phyloP scores from a whole-genome alignment of 1,140 invertebrate genomes.

The Drosophila sechellia region DNA sequence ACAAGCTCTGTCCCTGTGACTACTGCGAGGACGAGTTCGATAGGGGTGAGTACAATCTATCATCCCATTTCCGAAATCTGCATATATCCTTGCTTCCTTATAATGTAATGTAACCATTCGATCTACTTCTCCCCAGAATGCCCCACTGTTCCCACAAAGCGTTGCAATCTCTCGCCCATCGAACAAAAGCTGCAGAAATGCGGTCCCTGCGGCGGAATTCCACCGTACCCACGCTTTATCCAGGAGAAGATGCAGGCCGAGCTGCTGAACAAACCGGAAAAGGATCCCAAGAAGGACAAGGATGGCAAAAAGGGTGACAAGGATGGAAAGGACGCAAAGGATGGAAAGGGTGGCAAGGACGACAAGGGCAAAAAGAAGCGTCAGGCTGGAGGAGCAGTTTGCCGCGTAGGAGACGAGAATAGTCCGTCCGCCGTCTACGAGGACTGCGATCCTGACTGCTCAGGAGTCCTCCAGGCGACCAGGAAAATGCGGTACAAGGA shows the following conservation, averaged over 20 bases:
- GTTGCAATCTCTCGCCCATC: constrained; percentile 29
- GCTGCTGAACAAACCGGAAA: constrained; percentile 1
- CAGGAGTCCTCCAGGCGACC: neutral
- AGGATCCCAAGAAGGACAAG: constrained; percentile 19
- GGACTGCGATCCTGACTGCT: neutral
- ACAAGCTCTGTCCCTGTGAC: constrained; percentile 72
- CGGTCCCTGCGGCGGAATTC: constrained; percentile 58
- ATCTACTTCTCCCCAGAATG: constrained; percentile 35
- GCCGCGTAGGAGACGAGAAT: neutral
- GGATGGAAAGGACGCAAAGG: constrained; percentile 13
- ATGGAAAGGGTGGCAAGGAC: constrained; percentile 15
- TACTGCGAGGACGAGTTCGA: constrained; percentile 75
- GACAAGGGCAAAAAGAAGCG: constrained; percentile 43
- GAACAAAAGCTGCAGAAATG: constrained; percentile 56
- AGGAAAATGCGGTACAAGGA: neutral
- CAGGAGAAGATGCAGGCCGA: constrained; percentile 9
- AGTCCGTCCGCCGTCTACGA: neutral
- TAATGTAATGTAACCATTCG: too few species aligned
- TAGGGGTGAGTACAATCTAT: constrained; percentile 42
- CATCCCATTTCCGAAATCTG: too few species aligned
- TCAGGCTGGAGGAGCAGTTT: constrained; percentile 42
- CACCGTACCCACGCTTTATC: constrained; percentile 30
- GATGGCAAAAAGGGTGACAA: constrained; percentile 10
- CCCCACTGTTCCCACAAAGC: constrained; percentile 57
- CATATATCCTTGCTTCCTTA: too few species aligned